These are phyloP conservation scores for Circaetus cinerascens DNA, from an alignment of 2,113 vertebrate genomes.

Conservation along the genomic window DNA sequence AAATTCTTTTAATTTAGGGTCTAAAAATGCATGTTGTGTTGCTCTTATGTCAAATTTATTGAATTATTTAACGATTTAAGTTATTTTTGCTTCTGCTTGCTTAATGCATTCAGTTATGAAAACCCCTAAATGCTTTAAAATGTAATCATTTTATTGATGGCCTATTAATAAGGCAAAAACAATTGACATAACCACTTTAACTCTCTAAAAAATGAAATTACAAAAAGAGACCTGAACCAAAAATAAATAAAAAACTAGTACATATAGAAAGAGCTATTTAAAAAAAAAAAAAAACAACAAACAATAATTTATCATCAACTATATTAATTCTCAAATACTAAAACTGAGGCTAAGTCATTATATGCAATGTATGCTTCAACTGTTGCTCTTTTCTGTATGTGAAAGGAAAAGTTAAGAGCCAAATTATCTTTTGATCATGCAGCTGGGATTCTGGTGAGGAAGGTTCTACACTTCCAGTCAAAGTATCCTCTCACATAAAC, in stretches of 20 bases:
- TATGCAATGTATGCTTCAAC: not conserved
- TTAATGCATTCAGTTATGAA: not conserved
- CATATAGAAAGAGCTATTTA: accelerated
- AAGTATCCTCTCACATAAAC: not conserved
- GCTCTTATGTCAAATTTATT: not conserved
- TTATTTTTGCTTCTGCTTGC: not conserved
- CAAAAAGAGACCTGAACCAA: not conserved
- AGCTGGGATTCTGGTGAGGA: not conserved
- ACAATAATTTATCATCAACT: not conserved
- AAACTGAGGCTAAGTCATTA: not conserved
- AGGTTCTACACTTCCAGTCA: not conserved
- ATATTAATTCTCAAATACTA: not conserved
- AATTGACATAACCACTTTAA: not conserved
- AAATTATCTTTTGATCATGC: not conserved
- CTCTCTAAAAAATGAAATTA: not conserved
- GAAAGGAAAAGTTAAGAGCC: not conserved
- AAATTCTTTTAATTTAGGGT: not conserved
- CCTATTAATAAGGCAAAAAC: not conserved
- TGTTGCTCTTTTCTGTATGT: not conserved
- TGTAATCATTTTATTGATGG: not conserved
- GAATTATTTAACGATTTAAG: not conserved
- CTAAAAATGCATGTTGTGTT: not conserved
- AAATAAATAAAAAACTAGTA: not conserved
- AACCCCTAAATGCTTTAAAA: not conserved
- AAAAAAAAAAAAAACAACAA: not conserved